Base-by-base conservation (phyloP, 2,888 invertebrate genomes). In the Drosophila austrosaltans region DNA sequence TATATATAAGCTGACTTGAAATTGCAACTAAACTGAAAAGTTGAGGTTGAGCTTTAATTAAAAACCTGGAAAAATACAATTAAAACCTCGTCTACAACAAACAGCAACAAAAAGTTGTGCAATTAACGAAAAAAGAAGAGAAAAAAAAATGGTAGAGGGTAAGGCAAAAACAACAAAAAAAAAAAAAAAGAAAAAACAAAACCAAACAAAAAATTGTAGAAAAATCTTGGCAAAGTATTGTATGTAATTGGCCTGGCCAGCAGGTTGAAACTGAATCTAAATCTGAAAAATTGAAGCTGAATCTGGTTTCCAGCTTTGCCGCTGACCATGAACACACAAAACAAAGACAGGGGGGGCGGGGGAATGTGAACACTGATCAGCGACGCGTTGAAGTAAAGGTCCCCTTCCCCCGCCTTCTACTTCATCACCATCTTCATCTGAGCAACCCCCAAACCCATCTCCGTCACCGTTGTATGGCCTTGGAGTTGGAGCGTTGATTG, bases 41-140 rank as follows among this genome's bases (percentile, higher is more conserved):
- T 88, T 88, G 82, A 86, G 88, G 88, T 86, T 86, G 78, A 78
- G 82, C 82, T 85, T 85, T 86, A 86, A 86, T 86, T 86, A 86
- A 86, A 86, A 87, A 85, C 80, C 86, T 86, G 86, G 86, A 86
- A 85, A 78, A 86, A 69, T 72, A 87, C 84, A 87, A 83, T 83
- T 86, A 87, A 83, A 63, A 72, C 71, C 20, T 66, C 76, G 58
- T 70, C 69, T 66, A 39, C 73, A 74, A 44, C 67, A 66, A 66
- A 57, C 72, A 74, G 56, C 70, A 74, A 60, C 76, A 79, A 78
- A 79, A 85, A 85, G 76, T 75, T 81, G 83, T 83, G 86, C 80
- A 87, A 86, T 86, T 86, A 86, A 81, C 82, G 16, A 16, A 16
- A 16, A 16, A 16, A 16, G 16, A 16, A 16, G 16, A 16, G 16